phyloP scores from a whole-genome alignment of 2,113 vertebrate species.

The Coregonus clupeaformis region DNA sequence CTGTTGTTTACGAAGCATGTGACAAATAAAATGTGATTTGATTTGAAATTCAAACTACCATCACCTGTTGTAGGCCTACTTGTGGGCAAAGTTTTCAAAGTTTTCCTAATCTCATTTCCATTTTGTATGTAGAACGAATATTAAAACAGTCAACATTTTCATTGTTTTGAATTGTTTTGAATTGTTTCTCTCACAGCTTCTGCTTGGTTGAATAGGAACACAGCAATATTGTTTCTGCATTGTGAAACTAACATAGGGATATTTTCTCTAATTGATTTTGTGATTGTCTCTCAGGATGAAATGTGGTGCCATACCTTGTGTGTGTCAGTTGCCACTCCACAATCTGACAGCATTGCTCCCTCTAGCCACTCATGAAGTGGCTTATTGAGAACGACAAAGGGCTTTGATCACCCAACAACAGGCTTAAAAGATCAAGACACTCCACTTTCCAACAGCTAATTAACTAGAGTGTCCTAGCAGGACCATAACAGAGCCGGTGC shows the following conservation, averaged over 20 bases:
- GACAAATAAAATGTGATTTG: too few species aligned
- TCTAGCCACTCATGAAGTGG: constrained; percentile 20
- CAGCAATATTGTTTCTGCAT: neutral
- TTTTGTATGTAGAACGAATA: too few species aligned
- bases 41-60: too few species aligned
- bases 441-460: constrained; percentile 29
- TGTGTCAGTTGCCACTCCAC: constrained; percentile 50
- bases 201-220: neutral
- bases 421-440: constrained; percentile 41
- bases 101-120: too few species aligned
- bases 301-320: neutral
- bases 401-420: constrained; percentile 59
- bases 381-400: constrained; percentile 46
- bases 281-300: neutral
- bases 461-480: too few species aligned
- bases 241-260: too few species aligned
- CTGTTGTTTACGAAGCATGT: too few species aligned
- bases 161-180: too few species aligned
- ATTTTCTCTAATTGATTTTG: neutral
- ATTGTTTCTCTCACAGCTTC: too few species aligned
- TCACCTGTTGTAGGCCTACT: too few species aligned
- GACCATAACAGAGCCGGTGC: constrained; percentile 29
- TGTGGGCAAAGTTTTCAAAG: too few species aligned
- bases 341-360: constrained; percentile 21
- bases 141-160: too few species aligned